A percentile compares a stretch with the other conserved stretches of the same genome.
Evolutionary conservation across 2,113 vertebrate species (phyloP).

Genomic region (Garra rufa): DNA sequence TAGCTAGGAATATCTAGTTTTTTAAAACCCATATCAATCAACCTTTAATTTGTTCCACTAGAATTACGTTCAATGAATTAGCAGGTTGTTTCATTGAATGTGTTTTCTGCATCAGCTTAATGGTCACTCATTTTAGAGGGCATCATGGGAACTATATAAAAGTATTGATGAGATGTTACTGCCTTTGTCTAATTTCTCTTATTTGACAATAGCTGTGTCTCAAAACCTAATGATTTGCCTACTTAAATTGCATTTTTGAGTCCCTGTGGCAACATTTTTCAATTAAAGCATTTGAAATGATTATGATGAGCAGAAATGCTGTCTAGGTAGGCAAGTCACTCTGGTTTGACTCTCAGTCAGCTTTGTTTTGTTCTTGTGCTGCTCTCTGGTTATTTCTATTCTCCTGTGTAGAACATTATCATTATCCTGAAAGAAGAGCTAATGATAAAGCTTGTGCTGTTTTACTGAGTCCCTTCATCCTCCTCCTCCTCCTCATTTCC

Average conservation of each 20-base stretch:
- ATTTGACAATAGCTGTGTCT: background rate
- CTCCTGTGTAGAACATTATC: slow-evolving; percentile 31
- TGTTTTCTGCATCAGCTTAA: slow-evolving; percentile 10
- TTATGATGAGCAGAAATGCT: background rate
- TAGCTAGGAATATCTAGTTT: background rate
- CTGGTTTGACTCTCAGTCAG: background rate
- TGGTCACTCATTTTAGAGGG: slow-evolving; percentile 21
- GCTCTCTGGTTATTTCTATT: slow-evolving; percentile 16
- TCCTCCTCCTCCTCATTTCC: slow-evolving; percentile 63
- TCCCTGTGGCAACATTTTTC: background rate
- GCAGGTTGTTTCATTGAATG: slow-evolving; percentile 30
- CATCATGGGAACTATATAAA: slow-evolving; percentile 12
- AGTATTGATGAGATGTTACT: slow-evolving; percentile 8
- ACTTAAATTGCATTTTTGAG: background rate
- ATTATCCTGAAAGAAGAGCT: slow-evolving; percentile 55
- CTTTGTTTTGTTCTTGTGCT: background rate
- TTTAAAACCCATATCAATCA: slow-evolving; percentile 1
- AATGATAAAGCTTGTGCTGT: slow-evolving; percentile 80
- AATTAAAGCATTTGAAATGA: background rate
- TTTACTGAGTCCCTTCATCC: slow-evolving; percentile 83
- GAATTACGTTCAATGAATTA: slow-evolving; percentile 4
- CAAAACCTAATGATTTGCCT: background rate
- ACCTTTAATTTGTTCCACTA: background rate
- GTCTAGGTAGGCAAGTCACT: background rate
- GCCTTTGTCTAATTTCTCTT: background rate